Evolutionary conservation across 2,888 invertebrate genomes (phyloP), one percentile per base, ranked within the genome.

Genomic region (Seira sanloemensis): DNA sequence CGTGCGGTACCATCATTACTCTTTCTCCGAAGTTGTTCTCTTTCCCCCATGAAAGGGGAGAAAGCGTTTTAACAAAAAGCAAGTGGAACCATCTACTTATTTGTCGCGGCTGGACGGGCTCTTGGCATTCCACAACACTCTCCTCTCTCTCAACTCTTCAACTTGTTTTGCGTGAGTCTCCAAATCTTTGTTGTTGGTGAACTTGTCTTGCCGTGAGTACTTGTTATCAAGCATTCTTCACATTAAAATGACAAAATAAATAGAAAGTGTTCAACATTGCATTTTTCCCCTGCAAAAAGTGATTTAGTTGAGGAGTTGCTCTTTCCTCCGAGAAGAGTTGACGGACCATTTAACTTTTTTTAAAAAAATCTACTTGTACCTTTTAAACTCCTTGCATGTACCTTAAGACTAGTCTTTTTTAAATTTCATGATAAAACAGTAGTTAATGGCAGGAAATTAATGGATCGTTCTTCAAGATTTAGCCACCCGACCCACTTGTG

Each of bases 1-100:
- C 37, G 37, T 21, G 54, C 65, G 24, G 62, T 27, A 74, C 65
- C 74, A 65, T 74, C 74, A 74, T 74, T 74, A 74, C 74, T 74
- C 74, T 74, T 74, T 18, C 58, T 65, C 9, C 5, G 16, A 26
- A 26, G 74, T 74, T 74, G 74, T 26, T 27, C 37, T 37, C 5
- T 12, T 37, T 37, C 37, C 12, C 37, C 37, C 37, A 4, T 7
- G 37, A 37, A 37, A n/a, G n/a, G n/a, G n/a, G n/a, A n/a, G n/a
- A n/a, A 37, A 37, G 12, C 12, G 37, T 37, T 37, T 37, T 37
- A 37, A 37, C 37, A 7, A 37, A 27, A 65, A 65, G 65, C 65
- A 62, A 62, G 74, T 23, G 54, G 73, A 74, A 37, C 65, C 54
- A 65, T 65, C 65, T 12, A 37, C 37, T n/a, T 37, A 74, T 62